phyloP scores from a whole-genome alignment of 2,797 vertebrate genomes.

The Sebastes iracundus region DNA sequence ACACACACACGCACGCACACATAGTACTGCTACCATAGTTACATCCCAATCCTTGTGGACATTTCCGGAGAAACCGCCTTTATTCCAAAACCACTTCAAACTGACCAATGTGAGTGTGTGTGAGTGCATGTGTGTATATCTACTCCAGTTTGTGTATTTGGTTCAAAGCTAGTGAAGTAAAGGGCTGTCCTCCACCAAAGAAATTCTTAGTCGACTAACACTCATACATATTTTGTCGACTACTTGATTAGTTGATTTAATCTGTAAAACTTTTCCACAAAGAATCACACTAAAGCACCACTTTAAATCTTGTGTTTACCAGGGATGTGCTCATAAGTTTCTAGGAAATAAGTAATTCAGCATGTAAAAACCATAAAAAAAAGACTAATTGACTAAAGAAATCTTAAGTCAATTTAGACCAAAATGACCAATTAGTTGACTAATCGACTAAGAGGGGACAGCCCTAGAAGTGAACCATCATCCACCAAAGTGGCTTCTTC shows the following conservation, averaged over 20 bases:
- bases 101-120: not conserved
- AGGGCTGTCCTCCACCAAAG: not conserved
- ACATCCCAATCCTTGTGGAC: slow-evolving; percentile 28
- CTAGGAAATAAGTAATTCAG: no score
- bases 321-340: no score
- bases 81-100: slow-evolving; percentile 26
- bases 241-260: not conserved
- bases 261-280: no score
- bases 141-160: slow-evolving; percentile 4
- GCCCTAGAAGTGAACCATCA: not conserved
- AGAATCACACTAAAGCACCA: no score
- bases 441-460: not conserved
- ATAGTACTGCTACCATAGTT: slow-evolving; percentile 15
- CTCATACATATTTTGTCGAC: not conserved
- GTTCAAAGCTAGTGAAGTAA: not conserved
- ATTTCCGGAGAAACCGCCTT: slow-evolving; percentile 4
- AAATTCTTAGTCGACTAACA: not conserved
- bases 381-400: not conserved
- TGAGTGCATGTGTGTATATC: not conserved
- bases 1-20: not conserved
- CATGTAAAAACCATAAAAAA: not conserved
- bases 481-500: not conserved
- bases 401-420: rapidly evolving
- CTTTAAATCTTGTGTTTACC: no score
- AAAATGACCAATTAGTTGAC: not conserved